phyloP scores from a whole-genome alignment of 2,888 invertebrate species.

The Leuctra nigra region DNA sequence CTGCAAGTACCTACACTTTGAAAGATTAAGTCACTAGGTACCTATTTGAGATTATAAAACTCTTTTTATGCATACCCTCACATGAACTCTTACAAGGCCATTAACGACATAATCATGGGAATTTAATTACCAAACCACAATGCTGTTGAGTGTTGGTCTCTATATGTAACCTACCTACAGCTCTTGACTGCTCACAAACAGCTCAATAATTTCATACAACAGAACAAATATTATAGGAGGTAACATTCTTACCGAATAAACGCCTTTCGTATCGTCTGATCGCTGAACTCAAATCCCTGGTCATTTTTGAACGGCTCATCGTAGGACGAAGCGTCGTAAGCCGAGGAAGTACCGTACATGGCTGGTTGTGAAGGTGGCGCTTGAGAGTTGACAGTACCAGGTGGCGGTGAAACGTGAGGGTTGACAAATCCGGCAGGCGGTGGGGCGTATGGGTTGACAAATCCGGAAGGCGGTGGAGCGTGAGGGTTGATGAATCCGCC shows the following conservation, averaged over 20 bases:
- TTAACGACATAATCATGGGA: no score
- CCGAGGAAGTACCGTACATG: conserved; percentile 32
- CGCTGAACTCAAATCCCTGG: conserved; percentile 61
- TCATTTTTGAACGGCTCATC: conserved; percentile 44
- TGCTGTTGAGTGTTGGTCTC: no score
- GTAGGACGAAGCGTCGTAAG: no score
- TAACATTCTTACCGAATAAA: conserved; percentile 58
- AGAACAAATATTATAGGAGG: background rate
- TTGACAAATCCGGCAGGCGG: conserved; percentile 28
- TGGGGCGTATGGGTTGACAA: conserved; percentile 12
- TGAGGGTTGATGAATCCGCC: background rate
- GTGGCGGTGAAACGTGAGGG: no score
- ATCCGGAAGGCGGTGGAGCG: background rate
- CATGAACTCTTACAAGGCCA: no score
- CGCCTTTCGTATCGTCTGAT: conserved; percentile 60
- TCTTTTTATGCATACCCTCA: no score
- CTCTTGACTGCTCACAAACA: no score
- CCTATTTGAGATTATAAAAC: no score
- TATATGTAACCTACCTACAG: no score
- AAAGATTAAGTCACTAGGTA: no score
- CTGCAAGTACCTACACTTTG: no score
- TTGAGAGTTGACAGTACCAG: background rate
- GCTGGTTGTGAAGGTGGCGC: conserved; percentile 32
- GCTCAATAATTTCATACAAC: background rate
- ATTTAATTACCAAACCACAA: no score